Conservation (phyloP, 2,113 vertebrate species). For the Nothocercus julius region DNA sequence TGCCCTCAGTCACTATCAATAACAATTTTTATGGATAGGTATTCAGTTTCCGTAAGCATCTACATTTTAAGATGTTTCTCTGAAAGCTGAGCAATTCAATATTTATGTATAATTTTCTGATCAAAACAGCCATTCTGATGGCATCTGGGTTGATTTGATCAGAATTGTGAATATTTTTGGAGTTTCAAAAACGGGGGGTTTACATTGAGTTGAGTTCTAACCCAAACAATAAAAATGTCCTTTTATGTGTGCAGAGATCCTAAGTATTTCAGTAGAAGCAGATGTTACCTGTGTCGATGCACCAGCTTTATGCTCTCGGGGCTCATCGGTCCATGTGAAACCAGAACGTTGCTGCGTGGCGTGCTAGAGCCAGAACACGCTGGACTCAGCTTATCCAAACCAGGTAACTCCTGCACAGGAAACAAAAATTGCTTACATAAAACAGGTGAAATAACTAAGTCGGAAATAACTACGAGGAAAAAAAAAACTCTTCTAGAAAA, state of each 20-base stretch:
- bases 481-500: background rate
- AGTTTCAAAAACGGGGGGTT: background rate
- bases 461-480: background rate
- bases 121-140: background rate
- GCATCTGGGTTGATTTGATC: background rate
- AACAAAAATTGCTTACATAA: background rate
- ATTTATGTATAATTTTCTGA: background rate
- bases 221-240: background rate
- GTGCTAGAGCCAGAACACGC: slow-evolving; percentile 86
- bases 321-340: slow-evolving; percentile 90
- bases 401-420: slow-evolving; percentile 86
- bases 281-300: slow-evolving; percentile 89
- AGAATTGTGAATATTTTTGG: background rate
- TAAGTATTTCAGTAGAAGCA: background rate
- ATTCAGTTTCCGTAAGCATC: background rate
- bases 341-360: slow-evolving; percentile 84
- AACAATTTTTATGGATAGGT: background rate
- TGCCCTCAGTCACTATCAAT: background rate
- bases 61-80: background rate
- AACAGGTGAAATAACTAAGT: background rate
- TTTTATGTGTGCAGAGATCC: background rate
- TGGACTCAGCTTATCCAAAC: slow-evolving; percentile 88
- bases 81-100: background rate
- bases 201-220: background rate
- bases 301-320: slow-evolving; percentile 89